Evolutionary conservation across 2,113 vertebrate genomes (phyloP), one percentile per base, ranked within the genome.

Genomic region (Talpa occidentalis): DNA sequence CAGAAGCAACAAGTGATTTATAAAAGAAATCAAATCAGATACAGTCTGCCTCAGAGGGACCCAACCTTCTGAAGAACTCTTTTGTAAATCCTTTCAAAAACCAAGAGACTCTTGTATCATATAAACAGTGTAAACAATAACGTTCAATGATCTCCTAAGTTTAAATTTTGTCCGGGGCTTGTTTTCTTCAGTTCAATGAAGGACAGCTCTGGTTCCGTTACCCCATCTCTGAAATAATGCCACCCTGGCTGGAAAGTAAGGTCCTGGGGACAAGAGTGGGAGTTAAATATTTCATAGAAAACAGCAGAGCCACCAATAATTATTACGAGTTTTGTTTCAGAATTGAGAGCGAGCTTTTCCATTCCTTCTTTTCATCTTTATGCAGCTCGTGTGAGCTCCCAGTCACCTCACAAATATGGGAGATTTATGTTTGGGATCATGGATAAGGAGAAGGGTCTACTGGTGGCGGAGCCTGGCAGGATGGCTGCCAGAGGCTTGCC

Each of bases 1-100:
- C 28, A 28, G 72, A 84, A 80, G 42, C 37, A 6, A 35, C 35
- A 62, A 91, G 47, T 67, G 84, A 79, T 62, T 83, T 94, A 40
- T 56, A 54, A 92, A 85, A 78, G 59, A 64, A 92, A 93, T 62
- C 47, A 72, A 54, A 26, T 94, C n/a, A 82, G 88, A 78, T 70
- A 62, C 14, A 40, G 72, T 85, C 37, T 15, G 10, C 19, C 76
- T 83, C 47, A 52, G 69, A 94, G 83, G 82, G 91, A 35, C 28
- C 62, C n/a, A 44, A 1, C 81, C 69, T 64, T 95, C 66, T 72
- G 70, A 91, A 94, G 49, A 64, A 90, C 28, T 56, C 60, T 73
- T 72, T 66, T 69, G n/a, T 28, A 78, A 90, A 60, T 78, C 16
- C 49, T 86, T 90, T 94, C 24, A 47, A 79, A 88, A 94, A n/a